A percentile compares a stretch with the other conserved stretches of the same genome.
These are phyloP conservation scores for Ceraclea dissimilis DNA, from an alignment of 2,888 invertebrate species.

Conservation along the genomic window DNA sequence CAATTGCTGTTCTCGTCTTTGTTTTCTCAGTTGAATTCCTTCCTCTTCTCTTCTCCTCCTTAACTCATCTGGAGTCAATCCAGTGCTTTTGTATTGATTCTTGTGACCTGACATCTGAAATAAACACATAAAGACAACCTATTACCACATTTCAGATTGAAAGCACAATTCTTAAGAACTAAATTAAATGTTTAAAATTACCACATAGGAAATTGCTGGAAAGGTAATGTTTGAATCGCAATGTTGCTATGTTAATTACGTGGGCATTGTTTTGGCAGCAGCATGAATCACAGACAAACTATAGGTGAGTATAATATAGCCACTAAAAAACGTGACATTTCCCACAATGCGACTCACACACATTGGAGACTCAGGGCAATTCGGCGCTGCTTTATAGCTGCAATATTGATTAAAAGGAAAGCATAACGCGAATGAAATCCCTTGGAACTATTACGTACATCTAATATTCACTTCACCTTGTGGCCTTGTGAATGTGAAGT, in stretches of 20 bases:
- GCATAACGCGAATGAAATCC: too few species aligned
- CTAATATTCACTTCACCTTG: not conserved
- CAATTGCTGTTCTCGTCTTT: constrained; percentile 90
- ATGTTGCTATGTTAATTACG: not conserved
- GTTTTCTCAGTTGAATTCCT: constrained; percentile 91
- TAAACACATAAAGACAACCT: not conserved
- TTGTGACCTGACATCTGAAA: constrained; percentile 78
- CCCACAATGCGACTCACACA: too few species aligned
- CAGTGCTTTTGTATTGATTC: constrained; percentile 90
- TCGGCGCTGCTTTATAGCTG: too few species aligned
- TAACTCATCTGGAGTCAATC: constrained; percentile 85
- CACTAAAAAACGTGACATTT: too few species aligned
- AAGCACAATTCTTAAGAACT: too few species aligned
- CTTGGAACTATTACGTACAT: not conserved
- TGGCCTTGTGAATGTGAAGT: not conserved
- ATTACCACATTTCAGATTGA: too few species aligned
- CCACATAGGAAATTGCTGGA: too few species aligned
- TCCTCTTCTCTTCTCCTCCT: constrained; percentile 90
- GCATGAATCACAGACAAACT: not conserved
- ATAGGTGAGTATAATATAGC: too few species aligned
- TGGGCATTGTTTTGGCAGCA: not conserved
- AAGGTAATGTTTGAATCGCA: too few species aligned
- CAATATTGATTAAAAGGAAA: too few species aligned
- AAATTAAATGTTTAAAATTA: too few species aligned
- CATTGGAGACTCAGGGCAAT: too few species aligned